Percentiles rank a stretch among this genome's conserved stretches.
Evolutionary conservation across 2,113 vertebrate species (phyloP).

Genomic region (Limnothrissa miodon): DNA sequence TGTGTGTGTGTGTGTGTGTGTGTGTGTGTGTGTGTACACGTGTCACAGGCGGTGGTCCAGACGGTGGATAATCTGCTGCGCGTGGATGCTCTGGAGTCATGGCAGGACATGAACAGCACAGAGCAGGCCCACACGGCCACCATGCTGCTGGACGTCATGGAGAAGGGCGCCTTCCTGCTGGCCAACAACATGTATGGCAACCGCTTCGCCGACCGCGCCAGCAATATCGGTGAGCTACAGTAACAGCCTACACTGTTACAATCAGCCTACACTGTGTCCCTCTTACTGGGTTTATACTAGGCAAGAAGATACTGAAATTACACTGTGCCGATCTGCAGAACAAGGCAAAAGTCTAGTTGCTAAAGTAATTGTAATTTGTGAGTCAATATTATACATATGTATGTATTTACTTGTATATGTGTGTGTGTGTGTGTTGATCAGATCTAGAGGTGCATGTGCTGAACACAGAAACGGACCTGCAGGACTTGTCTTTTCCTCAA

Average conservation of each 20-base stretch:
- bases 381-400: neutral
- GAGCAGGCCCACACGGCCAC: conserved; percentile 93
- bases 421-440: conserved; percentile 51
- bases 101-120: conserved; percentile 90
- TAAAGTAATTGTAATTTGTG: neutral
- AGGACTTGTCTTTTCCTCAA: conserved; percentile 87
- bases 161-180: conserved; percentile 89
- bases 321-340: neutral
- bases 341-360: too few species aligned
- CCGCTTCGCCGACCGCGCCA: conserved; percentile 78
- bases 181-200: conserved; percentile 91
- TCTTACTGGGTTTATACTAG: too few species aligned
- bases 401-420: neutral
- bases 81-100: conserved; percentile 81
- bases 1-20: conserved; percentile 14
- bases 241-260: conserved; percentile 58
- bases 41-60: conserved; percentile 74
- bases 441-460: conserved; percentile 87
- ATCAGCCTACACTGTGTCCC: conserved; percentile 43
- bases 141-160: conserved; percentile 88
- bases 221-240: conserved; percentile 87
- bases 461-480: conserved; percentile 86
- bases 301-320: neutral
- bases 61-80: conserved; percentile 88
- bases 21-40: conserved; percentile 4